Percentiles rank a stretch among this genome's conserved stretches.
phyloP scores from a whole-genome alignment of 2,797 vertebrate genomes.

The Jordanella pulchra region DNA sequence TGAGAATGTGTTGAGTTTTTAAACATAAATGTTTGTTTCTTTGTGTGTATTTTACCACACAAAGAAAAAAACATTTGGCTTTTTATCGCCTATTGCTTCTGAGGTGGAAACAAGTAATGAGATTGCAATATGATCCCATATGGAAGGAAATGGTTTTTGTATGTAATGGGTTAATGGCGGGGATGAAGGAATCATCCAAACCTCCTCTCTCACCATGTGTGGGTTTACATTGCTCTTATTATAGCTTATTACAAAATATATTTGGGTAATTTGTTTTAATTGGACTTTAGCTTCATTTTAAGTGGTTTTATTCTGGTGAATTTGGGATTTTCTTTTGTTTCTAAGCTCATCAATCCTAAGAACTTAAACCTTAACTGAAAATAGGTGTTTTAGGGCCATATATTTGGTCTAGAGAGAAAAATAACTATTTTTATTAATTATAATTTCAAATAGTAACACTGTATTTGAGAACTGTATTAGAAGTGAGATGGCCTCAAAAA shows the following conservation, averaged over 20 bases:
- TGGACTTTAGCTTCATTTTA: background rate
- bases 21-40: background rate
- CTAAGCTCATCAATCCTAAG: background rate
- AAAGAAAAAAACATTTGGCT: background rate
- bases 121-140: background rate
- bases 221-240: background rate
- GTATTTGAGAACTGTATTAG: background rate
- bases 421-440: background rate
- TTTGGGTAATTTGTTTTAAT: background rate
- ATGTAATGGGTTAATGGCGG: background rate
- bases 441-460: background rate
- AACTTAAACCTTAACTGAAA: constrained; percentile 5
- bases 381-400: background rate
- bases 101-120: background rate
- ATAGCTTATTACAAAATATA: background rate
- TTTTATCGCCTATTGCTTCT: background rate
- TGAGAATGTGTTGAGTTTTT: background rate
- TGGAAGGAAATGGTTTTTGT: background rate
- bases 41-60: background rate
- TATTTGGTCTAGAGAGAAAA: background rate
- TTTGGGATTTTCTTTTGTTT: background rate
- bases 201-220: background rate
- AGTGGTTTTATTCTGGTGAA: too few species aligned
- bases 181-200: background rate
- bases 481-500: background rate